Evolutionary conservation across 2,888 invertebrate species (phyloP), one percentile per base, ranked within the genome.

Genomic region (Craniophora ligustri): DNA sequence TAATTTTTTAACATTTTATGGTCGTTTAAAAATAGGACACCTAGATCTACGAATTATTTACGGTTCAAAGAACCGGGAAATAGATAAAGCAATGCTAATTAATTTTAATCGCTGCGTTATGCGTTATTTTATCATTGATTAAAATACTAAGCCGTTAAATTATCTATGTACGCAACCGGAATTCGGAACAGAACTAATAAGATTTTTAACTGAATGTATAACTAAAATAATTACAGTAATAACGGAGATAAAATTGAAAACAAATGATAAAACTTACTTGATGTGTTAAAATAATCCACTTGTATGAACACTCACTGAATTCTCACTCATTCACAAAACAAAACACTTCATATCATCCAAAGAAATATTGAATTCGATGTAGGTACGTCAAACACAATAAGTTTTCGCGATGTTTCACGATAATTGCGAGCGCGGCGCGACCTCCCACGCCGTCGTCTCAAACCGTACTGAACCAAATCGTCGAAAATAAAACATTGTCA

Each of bases 321-420:
- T 34, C 31, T 3, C 16, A 61, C 73, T 40, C 41, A 47, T 21
- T 35, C 74, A 73, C 71, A 21, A 16, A 66, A 54, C 32, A 49
- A 53, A 41, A 32, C 66, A 66, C 51, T 35, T 47, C 19, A 47
- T 57, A 48, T 50, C 14, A 57, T 60, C 18, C 41, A 45, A 40
- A 44, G 30, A 39, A 38, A 10, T 14, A n/a, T n/a, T 28, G 1
- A 36, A 23, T 18, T 21, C 11, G 5, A 11, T 44, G 7, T 45
- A 38, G 44, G 7, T 45, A 38, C 21, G 15, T 18, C 16, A 21
- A 11, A 14, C 23, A 42, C 21, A 15, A 26, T 10, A 71, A 72
- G 56, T 73, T 73, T 61, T 41, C 65, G 54, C 75, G 75, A 74
- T 75, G 60, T 71, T 56, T 44, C 41, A 38, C 21, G n/a, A 36